Evolutionary conservation across 2,113 vertebrate genomes (phyloP), one percentile per base, ranked within the genome.

Genomic region (Poecilia latipinna): DNA sequence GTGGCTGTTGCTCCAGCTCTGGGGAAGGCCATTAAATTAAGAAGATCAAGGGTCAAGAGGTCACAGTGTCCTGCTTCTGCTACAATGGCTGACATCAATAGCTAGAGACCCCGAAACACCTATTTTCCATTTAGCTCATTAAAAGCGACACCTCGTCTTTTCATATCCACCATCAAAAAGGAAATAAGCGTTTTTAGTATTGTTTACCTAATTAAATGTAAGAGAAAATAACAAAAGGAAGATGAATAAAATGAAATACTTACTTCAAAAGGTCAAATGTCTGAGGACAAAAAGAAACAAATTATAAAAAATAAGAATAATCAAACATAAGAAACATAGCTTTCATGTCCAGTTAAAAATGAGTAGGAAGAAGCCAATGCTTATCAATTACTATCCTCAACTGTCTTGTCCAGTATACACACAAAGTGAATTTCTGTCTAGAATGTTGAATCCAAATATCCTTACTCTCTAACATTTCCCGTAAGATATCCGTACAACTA

Each of bases 71-170:
- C 62, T 74, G 39, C 67, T 74, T 32, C 70, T 28, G 3, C 71
- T 22, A 24, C 35, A 26, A 29, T 57, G 39, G 60, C 37, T 68
- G 68, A 70, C 42, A 82, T 80, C 66, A 74, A 44, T 70, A 8
- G 26, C 32, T 33, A 77, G n/a, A 31, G 63, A 74, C 66, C 68
- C 72, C 51, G 26, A 63, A 80, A 68, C 39, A 74, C 75, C 68
- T 57, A 26, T 82, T 74, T 80, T 73, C 7, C 24, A 65, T 87
- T 80, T 33, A 60, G 64, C 61, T 84, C 74, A 86, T 88, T 80
- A 80, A 80, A 87, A 77, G 35, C 42, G 61, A 81, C 75, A 79
- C 6, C n/a, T 37, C 28, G 32, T 19, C 48, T 60, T 78, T 79
- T 87, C 44, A 85, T 74, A 57, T 77, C 29, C 54, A 80, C 42